Evolutionary conservation across 2,113 vertebrate species (phyloP).

Genomic region (Prunella himalayana): DNA sequence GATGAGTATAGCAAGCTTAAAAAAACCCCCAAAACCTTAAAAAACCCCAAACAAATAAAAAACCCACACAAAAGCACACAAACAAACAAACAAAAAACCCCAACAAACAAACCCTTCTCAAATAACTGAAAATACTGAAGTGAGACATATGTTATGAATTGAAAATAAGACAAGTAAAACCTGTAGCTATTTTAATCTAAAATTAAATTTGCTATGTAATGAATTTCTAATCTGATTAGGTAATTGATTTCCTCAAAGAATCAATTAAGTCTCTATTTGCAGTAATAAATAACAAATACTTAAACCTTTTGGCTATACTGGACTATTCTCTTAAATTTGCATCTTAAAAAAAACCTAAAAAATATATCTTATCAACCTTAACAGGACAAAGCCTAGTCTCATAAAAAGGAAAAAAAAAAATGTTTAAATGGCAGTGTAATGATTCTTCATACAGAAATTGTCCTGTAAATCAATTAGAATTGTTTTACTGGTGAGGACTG

Average conservation of each 20-base stretch:
- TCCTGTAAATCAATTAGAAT: background rate
- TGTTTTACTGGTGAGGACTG: background rate
- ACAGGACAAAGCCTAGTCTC: background rate
- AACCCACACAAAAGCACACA: rapidly evolving
- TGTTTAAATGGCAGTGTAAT: background rate
- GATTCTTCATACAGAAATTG: background rate
- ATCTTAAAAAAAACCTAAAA: background rate
- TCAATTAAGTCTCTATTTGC: background rate
- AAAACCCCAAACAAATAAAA: background rate
- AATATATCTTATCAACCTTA: background rate
- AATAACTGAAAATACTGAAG: background rate
- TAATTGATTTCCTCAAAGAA: background rate
- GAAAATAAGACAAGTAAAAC: background rate
- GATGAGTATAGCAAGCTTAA: background rate
- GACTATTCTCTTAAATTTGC: background rate
- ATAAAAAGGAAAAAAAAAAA: background rate
- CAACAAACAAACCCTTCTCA: background rate
- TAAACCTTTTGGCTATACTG: background rate
- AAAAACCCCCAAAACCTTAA: background rate
- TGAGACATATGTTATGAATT: background rate
- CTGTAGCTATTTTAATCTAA: background rate
- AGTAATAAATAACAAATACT: background rate
- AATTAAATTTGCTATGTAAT: background rate
- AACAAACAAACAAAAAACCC: no score
- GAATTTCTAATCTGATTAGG: background rate